Base-by-base conservation (phyloP, 2,888 invertebrate species). In the Tetragnatha montana region DNA sequence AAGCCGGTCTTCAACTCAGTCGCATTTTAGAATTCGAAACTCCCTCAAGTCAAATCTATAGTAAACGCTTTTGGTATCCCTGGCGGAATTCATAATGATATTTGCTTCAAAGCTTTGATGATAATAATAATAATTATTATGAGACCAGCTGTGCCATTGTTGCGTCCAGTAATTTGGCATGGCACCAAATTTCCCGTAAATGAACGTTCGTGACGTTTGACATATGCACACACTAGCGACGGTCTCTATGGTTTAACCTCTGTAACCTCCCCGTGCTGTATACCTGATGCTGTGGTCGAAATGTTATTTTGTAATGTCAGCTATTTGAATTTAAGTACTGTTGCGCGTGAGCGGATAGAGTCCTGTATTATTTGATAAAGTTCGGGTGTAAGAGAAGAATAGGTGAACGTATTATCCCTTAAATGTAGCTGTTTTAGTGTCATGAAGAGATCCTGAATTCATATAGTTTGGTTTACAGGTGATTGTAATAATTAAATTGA, bases 61-160 rank as follows among this genome's bases (percentile, higher is more conserved):
- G 21, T 19, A 21, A 71, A 71, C 12, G 19, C 22, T 71, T 22
- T 21, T 6, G 14, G 74, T 74, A 82, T 82, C 10, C 73, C 50
- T 17, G 50, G 49, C 60, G 60, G 73, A 80, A 50, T 80, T 86
- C 86, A 68, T 80, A 86, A 86, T 86, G 85, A 79, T 86, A 86
- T 86, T 86, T 86, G 80, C 86, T 73, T 73, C 73, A 73, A 74
- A 79, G 80, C 60, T 69, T 51, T 86, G 70, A 86, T 86, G 79
- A 86, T 78, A 86, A 86, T 73, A 80, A 86, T 86, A 86, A 86
- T 78, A 86, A 86, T 86, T 86, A 86, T 86, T 80, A 86, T 73
- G 86, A 86, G 71, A 73, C 80, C 79, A 86, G 80, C 86, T 80
- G 86, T 60, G 51, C 71, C 80, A 71, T 68, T 80, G 86, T 80